Evolutionary conservation across 2,888 invertebrate species (phyloP), one percentile per base, ranked within the genome.

Genomic region (Odontocolon sp.): DNA sequence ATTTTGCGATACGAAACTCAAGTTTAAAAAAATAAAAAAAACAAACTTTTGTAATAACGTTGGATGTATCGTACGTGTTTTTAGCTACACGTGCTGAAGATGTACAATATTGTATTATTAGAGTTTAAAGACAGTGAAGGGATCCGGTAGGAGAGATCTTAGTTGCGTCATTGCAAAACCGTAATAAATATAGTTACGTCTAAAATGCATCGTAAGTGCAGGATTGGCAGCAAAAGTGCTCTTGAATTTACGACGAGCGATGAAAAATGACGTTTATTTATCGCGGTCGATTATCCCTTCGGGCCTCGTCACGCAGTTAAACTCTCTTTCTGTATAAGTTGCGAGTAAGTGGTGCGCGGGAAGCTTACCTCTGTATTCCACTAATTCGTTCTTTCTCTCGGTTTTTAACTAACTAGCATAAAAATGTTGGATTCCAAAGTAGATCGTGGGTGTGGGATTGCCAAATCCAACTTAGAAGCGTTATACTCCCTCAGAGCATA

Each of bases 381-480:
- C 8, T 6, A 5, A 36, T 21, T 36, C 21, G 11, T 36, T 38
- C 23, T 3, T 11, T 4, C 14, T 36, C 21, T n/a, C 23, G n/a
- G 56, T 36, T 21, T 11, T 33, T 11, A n/a, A 23, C 21, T 59
- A 28, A 16, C 14, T 23, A 66, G 38, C 57, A 21, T 50, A 14
- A 64, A 56, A 57, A 66, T 66, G 18, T 36, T 38, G 71, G 40
- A 47, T 66, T 66, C 26, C 56, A 31, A 57, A 72, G 38, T 26
- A 38, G 40, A 71, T 54, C 47, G 54, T 57, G 47, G 23, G 16
- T 6, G 40, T 72, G 57, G 56, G 2, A 31, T 40, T 64, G 47
- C 64, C 23, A 72, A 50, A 59, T 59, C n/a, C n/a, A n/a, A n/a
- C n/a, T n/a, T n/a, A n/a, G n/a, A n/a, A n/a, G n/a, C n/a, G n/a